These are phyloP conservation scores for Uromys caudimaculatus DNA, from an alignment of 2,797 vertebrate species.

Conservation along the genomic window DNA sequence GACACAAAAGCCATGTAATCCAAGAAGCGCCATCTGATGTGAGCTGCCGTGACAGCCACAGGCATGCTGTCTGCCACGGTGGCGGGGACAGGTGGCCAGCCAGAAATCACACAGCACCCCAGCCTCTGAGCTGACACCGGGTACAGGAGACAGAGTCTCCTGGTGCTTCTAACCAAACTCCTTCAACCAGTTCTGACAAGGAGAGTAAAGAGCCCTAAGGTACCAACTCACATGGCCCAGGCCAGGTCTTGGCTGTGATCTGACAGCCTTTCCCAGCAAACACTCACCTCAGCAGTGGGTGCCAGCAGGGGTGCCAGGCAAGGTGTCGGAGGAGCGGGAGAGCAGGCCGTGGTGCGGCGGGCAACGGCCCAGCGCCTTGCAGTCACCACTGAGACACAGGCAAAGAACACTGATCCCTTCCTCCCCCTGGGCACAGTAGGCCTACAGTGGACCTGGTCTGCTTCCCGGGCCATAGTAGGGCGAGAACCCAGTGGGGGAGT, in stretches of 20 bases:
- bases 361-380: constrained; percentile 27
- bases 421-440: neutral
- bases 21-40: rapidly evolving
- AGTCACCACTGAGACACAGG: constrained; percentile 76
- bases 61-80: neutral
- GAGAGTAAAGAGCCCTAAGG: neutral
- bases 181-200: constrained; percentile 60
- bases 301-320: neutral
- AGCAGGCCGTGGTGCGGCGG: neutral
- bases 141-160: neutral
- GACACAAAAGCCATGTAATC: neutral
- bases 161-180: constrained; percentile 36
- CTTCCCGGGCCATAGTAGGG: constrained; percentile 69
- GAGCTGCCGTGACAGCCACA: rapidly evolving
- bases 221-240: neutral
- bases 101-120: rapidly evolving
- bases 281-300: constrained; percentile 68
- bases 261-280: neutral
- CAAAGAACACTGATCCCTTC: constrained; percentile 72
- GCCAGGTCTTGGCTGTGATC: neutral
- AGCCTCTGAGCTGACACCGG: neutral
- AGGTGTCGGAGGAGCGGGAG: neutral
- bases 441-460: neutral
- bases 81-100: neutral
- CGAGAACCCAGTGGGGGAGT: neutral